Base-by-base conservation (phyloP, 2,797 vertebrate genomes). In the Malurus leucopterus region DNA sequence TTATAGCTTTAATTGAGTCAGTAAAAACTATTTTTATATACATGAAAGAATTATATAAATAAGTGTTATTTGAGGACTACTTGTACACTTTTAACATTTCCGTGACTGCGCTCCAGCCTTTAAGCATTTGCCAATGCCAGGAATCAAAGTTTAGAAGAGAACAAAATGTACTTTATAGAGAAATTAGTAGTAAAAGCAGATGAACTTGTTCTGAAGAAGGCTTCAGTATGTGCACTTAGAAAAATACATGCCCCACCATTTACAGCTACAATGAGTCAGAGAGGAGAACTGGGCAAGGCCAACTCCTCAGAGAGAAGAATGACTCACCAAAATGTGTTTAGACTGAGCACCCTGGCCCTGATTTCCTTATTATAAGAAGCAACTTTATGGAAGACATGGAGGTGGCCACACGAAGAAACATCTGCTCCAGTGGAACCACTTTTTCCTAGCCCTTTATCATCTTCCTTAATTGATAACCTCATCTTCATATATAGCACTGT, bases 241-340 rank as follows among this genome's bases (percentile, higher is more conserved):
- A 91, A 94, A 88, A 84, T 69, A 81, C 54, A 64, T 58, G 71
- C 61, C 71, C 57, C 40, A 76, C 18, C 41, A 75, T 63, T 92
- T 79, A 88, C 68, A 79, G 88, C 61, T 79, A 46, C 46, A 76
- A n/a, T 94, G 90, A 92, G 86, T 92, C 86, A 93, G 61, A 81
- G 59, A 58, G 29, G 34, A 88, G 74, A 91, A 92, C 14, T 64
- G 81, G 78, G 57, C 46, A 91, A 86, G 75, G 75, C 53, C 40
- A 26, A 8, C 27, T 86, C 81, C 84, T 84, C 47, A 79, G 89
- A 82, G 71, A 84, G 69, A 88, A 89, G 67, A 89, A 68, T 89
- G 74, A 89, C 43, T 92, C 91, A 93, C 32, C 23, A 82, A 46
- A 84, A 86, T 90, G 44, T 61, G 53, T 46, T 86, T 68, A 61